These are phyloP conservation scores for Drosophila prolongata DNA, from an alignment of 2,888 invertebrate genomes.

Conservation along the genomic window DNA sequence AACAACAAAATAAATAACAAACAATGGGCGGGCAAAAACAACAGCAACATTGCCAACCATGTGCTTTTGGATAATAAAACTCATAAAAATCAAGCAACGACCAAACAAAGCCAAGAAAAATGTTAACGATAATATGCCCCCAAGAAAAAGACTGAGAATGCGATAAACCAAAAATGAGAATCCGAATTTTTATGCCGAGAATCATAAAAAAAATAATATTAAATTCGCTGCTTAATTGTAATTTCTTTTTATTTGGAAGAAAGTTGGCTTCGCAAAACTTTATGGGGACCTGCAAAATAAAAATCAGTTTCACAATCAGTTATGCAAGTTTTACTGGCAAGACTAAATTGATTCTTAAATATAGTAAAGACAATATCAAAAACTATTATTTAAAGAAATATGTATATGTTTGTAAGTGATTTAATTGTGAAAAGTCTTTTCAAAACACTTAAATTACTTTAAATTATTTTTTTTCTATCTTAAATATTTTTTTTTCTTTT, in stretches of 20 bases:
- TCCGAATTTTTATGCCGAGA: slow-evolving; percentile 27
- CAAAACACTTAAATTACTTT: no score
- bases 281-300: no score
- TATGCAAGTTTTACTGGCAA: no score
- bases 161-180: slow-evolving; percentile 11
- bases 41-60: slow-evolving; percentile 21
- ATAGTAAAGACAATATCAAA: no score
- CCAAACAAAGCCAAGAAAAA: slow-evolving; percentile 13
- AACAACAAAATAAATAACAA: slow-evolving; percentile 3
- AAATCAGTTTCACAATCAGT: no score
- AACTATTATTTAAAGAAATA: no score
- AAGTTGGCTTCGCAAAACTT: background rate
- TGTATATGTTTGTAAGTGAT: no score
- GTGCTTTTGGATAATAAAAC: slow-evolving; percentile 48
- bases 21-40: slow-evolving; percentile 7
- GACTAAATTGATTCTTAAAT: no score
- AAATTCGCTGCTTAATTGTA: slow-evolving; percentile 28
- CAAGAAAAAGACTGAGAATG: background rate
- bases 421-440: no score
- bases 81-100: slow-evolving; percentile 47
- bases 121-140: slow-evolving; percentile 13
- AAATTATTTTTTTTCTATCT: no score
- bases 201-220: slow-evolving; percentile 43
- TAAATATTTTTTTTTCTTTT: no score
- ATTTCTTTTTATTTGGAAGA: background rate